Percentiles rank a stretch among this genome's conserved stretches.
phyloP scores from a whole-genome alignment of 1,140 invertebrate species.

The Triops cancriformis region DNA sequence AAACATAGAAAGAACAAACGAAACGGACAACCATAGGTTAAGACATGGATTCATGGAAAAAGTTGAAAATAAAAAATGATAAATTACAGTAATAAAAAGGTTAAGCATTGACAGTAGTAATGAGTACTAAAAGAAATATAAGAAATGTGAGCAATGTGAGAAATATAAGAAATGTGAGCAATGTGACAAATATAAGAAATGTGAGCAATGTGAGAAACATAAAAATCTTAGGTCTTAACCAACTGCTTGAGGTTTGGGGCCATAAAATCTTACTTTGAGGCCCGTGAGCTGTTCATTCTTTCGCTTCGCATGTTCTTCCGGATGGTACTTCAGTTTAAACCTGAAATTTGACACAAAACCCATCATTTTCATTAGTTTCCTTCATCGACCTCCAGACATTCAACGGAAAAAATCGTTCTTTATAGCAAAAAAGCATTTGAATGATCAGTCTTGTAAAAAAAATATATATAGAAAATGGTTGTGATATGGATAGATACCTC shows the following conservation, averaged over 20 bases:
- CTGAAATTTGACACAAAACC: conserved; percentile 45
- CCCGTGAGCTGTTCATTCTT: conserved; percentile 77
- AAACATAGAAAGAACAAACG: not conserved
- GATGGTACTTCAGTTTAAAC: conserved; percentile 99
- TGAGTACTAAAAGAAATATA: no score
- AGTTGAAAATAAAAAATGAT: no score
- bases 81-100: no score
- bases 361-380: conserved; percentile 15
- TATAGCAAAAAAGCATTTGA: not conserved
- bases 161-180: no score
- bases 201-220: no score
- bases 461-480: not conserved
- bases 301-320: conserved; percentile 84
- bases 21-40: no score
- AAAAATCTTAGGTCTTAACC: no score
- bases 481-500: not conserved
- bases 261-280: conserved; percentile 67
- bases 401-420: not conserved
- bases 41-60: no score
- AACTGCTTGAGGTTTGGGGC: no score
- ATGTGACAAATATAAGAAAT: no score
- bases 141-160: no score
- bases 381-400: not conserved
- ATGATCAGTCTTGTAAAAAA: not conserved
- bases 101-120: no score